Evolutionary conservation across 2,113 vertebrate species (phyloP).

Genomic region (Sapajus apella): DNA sequence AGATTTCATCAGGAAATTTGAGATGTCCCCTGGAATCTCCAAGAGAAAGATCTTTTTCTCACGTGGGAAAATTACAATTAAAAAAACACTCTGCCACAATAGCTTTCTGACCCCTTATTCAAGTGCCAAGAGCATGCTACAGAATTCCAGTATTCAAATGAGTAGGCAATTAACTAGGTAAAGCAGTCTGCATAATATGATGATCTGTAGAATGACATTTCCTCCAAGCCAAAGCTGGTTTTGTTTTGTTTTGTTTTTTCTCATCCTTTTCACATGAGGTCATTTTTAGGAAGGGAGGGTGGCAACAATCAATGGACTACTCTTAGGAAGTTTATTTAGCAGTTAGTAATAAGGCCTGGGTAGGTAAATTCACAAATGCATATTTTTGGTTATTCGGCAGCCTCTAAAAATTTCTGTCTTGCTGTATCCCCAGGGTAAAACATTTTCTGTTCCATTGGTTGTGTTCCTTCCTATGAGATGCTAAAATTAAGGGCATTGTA

Average conservation of each 20-base stretch:
- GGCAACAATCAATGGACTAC: constrained; percentile 3
- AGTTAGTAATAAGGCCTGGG: constrained; percentile 49
- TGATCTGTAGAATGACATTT: constrained; percentile 19
- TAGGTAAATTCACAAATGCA: constrained; percentile 43
- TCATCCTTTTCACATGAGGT: constrained; percentile 44
- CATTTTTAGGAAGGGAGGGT: constrained; percentile 45
- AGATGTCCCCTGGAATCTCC: constrained; percentile 34
- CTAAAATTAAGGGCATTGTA: constrained; percentile 42
- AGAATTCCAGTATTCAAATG: constrained; percentile 48
- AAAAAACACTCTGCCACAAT: not conserved
- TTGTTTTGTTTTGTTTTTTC: not conserved
- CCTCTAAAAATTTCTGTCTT: constrained; percentile 13
- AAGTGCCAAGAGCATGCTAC: constrained; percentile 22
- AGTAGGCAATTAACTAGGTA: constrained; percentile 48
- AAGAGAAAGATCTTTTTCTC: constrained; percentile 13
- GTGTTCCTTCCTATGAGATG: not conserved
- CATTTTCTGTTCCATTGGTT: constrained; percentile 54
- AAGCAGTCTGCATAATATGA: not conserved
- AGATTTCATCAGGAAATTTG: constrained; percentile 58
- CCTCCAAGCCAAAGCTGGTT: not conserved
- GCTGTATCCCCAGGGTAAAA: constrained; percentile 25
- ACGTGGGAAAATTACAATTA: constrained; percentile 32
- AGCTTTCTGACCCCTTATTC: constrained; percentile 66
- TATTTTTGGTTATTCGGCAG: not conserved
- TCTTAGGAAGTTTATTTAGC: constrained; percentile 76